Conservation (phyloP, 2,888 invertebrate genomes). For the Liopterus haemorrhoidalis region DNA sequence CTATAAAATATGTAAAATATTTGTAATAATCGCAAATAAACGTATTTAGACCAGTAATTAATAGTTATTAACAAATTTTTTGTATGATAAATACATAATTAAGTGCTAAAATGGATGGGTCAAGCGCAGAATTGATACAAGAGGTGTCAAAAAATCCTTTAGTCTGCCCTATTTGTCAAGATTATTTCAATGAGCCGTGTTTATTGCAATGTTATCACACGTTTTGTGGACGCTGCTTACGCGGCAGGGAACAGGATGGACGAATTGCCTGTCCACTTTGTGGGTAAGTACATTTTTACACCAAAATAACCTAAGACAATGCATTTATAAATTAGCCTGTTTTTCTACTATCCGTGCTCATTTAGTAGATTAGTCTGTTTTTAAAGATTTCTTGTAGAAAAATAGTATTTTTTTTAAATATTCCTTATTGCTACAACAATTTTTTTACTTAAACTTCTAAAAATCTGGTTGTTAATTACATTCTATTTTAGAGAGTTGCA, state of each 20-base stretch:
- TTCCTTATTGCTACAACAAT: too few species aligned
- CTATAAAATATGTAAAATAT: conserved; percentile 10
- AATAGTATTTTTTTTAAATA: too few species aligned
- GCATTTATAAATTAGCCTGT: too few species aligned
- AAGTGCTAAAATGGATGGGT: conserved; percentile 40
- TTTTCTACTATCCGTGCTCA: too few species aligned
- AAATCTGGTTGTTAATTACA: too few species aligned
- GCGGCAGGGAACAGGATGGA: conserved; percentile 55
- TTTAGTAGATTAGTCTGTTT: too few species aligned
- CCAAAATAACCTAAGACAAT: too few species aligned
- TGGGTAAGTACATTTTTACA: conserved; percentile 49
- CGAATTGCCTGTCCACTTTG: conserved; percentile 62
- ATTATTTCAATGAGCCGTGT: conserved; percentile 63
- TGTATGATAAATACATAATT: background rate
- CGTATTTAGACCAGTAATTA: conserved; percentile 3
- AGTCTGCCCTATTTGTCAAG: conserved; percentile 61
- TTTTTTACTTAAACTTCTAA: too few species aligned
- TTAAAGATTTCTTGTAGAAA: too few species aligned
- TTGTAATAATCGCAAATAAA: conserved; percentile 8
- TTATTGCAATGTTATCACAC: conserved; percentile 65
- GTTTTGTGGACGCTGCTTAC: conserved; percentile 61
- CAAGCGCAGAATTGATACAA: conserved; percentile 40
- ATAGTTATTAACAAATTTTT: conserved; percentile 11
- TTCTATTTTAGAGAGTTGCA: too few species aligned
- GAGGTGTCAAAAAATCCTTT: conserved; percentile 54